Evolutionary conservation across 2,797 vertebrate species (phyloP), one percentile per base, ranked within the genome.

Genomic region (Myripristis jacobus): DNA sequence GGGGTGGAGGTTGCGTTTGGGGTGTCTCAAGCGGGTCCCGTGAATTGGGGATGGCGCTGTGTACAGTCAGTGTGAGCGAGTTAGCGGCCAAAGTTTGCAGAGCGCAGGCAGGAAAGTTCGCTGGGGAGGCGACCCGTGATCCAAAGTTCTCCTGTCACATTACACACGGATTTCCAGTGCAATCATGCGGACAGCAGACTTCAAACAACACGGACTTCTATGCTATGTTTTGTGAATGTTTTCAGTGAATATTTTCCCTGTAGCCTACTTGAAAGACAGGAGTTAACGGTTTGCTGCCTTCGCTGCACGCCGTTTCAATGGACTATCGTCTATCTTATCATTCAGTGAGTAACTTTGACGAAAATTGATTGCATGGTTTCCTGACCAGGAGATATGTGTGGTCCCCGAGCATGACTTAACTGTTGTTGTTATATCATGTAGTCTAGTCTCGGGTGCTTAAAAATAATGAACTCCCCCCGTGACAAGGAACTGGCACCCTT

Each of bases 41-140:
- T 81, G 83, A 66, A 85, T 88, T 60, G 85, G 92, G 89, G 94
- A 94, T 93, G 93, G 93, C 94, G 94, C 94, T 94, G 92, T 91
- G 91, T 90, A 92, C 93, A 92, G 92, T 91, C n/a, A n/a, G n/a
- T n/a, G 85, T 57, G 87, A 91, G 87, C 67, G 84, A 91, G 87
- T 77, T 86, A 70, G 91, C 91, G 84, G 94, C 90, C 93, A 93
- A 95, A 93, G 90, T 94, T 92, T 90, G 90, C 85, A 80, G 90
- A 81, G 92, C 83, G 77, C 86, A 81, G 75, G 81, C 79, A 81
- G 82, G 75, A 84, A 88, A 91, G 88, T 90, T 90, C 75, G 84
- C 88, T n/a, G 85, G 75, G 83, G 86, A 85, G 82, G 80, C 66
- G 88, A 86, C 72, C 77, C 72, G 69, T 66, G 84, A 81, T 84